Percentiles rank a stretch among this genome's conserved stretches.
phyloP scores from a whole-genome alignment of 1,140 invertebrate genomes.

The Steinernema khuongi region DNA sequence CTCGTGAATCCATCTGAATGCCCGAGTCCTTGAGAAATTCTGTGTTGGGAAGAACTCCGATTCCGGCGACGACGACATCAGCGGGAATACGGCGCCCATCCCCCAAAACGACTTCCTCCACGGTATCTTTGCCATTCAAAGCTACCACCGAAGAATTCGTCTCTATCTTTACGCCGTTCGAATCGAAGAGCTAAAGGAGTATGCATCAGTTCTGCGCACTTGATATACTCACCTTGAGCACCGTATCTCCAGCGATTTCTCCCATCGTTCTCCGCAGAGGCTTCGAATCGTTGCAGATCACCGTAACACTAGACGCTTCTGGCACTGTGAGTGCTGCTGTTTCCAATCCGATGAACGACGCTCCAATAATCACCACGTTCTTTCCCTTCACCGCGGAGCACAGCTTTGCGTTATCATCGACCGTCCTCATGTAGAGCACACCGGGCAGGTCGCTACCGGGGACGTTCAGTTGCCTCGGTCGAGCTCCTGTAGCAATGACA shows the following conservation, averaged over 20 bases:
- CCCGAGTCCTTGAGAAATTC: not conserved
- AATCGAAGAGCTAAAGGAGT: not conserved
- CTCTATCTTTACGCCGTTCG: not conserved
- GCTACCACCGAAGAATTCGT: not conserved
- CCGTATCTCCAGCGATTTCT: not conserved
- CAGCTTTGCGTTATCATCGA: not conserved
- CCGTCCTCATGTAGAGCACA: not conserved
- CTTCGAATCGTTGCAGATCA: not conserved
- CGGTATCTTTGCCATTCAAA: not conserved
- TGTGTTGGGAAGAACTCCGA: not conserved
- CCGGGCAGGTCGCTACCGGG: conserved; percentile 32
- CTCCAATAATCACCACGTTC: not conserved
- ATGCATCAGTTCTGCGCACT: too few species aligned
- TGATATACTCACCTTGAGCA: not conserved
- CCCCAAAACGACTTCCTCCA: not conserved
- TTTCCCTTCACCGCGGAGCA: not conserved
- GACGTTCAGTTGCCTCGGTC: conserved; percentile 22
- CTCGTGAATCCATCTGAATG: not conserved
- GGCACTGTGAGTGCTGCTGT: not conserved
- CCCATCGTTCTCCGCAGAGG: not conserved
- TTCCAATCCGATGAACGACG: not conserved
- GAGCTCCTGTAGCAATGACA: conserved; percentile 31
- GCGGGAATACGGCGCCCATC: not conserved
- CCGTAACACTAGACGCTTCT: not conserved
- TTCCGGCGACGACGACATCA: not conserved